A percentile compares a stretch with the other conserved stretches of the same genome.
Evolutionary conservation across 1,140 invertebrate species (phyloP).

Genomic region (Mya arenaria): DNA sequence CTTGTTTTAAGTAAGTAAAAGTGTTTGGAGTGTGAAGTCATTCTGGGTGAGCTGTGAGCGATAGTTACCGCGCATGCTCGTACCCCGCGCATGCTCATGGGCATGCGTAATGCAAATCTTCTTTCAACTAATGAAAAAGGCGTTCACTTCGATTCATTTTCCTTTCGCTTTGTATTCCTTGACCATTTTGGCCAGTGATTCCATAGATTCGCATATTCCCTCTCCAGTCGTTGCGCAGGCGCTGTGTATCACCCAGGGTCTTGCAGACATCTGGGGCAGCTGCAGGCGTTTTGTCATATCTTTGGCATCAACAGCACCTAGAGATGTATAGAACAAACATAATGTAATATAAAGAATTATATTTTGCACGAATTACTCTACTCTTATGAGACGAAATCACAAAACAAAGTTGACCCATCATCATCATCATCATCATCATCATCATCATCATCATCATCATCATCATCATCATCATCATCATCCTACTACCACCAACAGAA

Average conservation of each 20-base stretch:
- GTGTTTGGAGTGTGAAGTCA: no score
- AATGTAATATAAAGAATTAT: not conserved
- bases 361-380: no score
- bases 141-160: no score
- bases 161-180: slow-evolving; percentile 59
- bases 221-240: slow-evolving; percentile 63
- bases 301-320: slow-evolving; percentile 66
- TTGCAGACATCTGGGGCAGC: slow-evolving; percentile 38
- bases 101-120: no score
- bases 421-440: not conserved
- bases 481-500: no score
- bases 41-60: no score
- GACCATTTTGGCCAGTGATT: slow-evolving; percentile 55
- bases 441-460: not conserved
- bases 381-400: no score
- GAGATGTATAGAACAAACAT: slow-evolving; percentile 7
- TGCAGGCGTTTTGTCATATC: slow-evolving; percentile 64
- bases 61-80: no score
- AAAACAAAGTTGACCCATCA: no score
- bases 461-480: not conserved
- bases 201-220: slow-evolving; percentile 64
- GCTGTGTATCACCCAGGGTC: slow-evolving; percentile 61
- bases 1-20: no score
- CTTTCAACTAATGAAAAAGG: no score
- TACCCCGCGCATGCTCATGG: no score